Evolutionary conservation across 2,113 vertebrate genomes (phyloP), one percentile per base, ranked within the genome.

Genomic region (Phyllostomus discolor): DNA sequence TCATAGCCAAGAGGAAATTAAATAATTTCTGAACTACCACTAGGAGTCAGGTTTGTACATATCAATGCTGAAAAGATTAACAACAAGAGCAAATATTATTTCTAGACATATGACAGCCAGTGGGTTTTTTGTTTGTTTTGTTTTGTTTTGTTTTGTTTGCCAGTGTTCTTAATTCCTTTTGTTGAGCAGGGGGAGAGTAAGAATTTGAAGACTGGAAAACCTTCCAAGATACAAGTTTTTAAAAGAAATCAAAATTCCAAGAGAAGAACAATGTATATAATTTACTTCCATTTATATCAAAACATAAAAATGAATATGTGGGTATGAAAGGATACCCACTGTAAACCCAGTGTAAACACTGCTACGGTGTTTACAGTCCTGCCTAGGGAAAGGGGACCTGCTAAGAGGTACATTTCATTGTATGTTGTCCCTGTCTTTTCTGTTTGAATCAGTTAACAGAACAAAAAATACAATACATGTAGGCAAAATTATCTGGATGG

Each of bases 41-140:
- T 48, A 96, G 66, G 88, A 98, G 95, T 83, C 43, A 97, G 69
- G 86, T 98, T 82, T 97, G 95, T 89, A 85, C 10, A 96, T 7
- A 64, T 84, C 90, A 92, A 88, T 17, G 73, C 8, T 69, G n/a
- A 46, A 92, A 95, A 80, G 35, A 33, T 1, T 57, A 50, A 54
- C 38, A 41, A 66, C 72, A 86, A 91, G 66, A 95, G 43, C 43
- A 19, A 83, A 89, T 48, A 41, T 5, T 6, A 38, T 59, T 86
- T 85, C 76, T 59, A 76, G 52, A 92, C 59, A 57, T 20, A 3
- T 11, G 43, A 59, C 7, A 28, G 6, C 19, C 22, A 59, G 24
- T 41, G 24, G 10, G 59, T 26, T 62, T 62, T 62, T 5, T 64
- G 16, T 50, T 72, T 73, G 16, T 50, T 72, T 73, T 46, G 12